A percentile compares a stretch with the other conserved stretches of the same genome.
Evolutionary conservation across 2,113 vertebrate species (phyloP).

Genomic region (Pachypanchax playfairii): DNA sequence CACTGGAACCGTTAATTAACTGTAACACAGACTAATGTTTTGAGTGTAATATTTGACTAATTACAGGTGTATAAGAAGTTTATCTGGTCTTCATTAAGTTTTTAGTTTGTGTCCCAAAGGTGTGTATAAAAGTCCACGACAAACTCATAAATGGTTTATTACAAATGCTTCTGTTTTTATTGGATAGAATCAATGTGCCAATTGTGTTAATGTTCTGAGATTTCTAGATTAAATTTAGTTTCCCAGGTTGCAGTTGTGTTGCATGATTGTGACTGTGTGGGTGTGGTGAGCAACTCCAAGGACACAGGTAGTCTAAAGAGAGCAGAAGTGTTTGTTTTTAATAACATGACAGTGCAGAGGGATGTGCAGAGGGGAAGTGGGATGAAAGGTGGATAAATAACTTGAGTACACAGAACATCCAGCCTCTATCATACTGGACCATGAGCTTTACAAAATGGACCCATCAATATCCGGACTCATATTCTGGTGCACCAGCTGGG

Average conservation of each 20-base stretch:
- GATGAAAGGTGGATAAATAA: slow-evolving; percentile 59
- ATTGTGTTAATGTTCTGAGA: slow-evolving; percentile 21
- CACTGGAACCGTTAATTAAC: no score
- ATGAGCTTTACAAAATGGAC: slow-evolving; percentile 17
- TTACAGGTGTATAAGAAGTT: background rate
- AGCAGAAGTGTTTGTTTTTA: slow-evolving; percentile 72
- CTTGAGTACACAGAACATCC: slow-evolving; percentile 31
- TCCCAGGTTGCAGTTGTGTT: slow-evolving; percentile 4
- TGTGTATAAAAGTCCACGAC: background rate
- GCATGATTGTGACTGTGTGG: slow-evolving; percentile 21
- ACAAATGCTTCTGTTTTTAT: background rate
- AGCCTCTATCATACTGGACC: slow-evolving; percentile 14
- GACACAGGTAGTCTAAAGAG: slow-evolving; percentile 42
- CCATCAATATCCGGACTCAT: slow-evolving; percentile 24
- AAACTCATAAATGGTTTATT: background rate
- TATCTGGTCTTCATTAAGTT: background rate
- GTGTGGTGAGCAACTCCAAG: slow-evolving; percentile 13
- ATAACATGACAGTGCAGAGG: slow-evolving; percentile 62
- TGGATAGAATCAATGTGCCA: slow-evolving; percentile 4
- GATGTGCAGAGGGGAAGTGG: slow-evolving; percentile 29
- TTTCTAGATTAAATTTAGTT: slow-evolving; percentile 35
- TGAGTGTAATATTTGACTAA: background rate
- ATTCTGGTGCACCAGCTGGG: background rate
- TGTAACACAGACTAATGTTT: no score
- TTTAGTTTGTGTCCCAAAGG: no score